Evolutionary conservation across 1,140 invertebrate genomes (phyloP), one percentile per base, ranked within the genome.

Genomic region (Caenorhabditis inopinata): DNA sequence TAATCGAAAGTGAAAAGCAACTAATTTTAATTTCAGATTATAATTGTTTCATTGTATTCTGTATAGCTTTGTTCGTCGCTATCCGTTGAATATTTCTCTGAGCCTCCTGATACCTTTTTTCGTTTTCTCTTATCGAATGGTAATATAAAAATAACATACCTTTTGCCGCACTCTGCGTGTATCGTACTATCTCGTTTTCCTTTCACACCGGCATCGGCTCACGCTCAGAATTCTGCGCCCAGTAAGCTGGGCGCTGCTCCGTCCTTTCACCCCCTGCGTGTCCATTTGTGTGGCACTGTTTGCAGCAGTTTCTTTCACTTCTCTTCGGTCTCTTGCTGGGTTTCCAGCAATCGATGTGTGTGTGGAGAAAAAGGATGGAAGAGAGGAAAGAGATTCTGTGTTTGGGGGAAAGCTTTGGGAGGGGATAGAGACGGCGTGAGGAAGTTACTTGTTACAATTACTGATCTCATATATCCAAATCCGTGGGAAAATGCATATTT

Each of bases 401-500:
- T 49, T 38, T 49, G 48, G n/a, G n/a, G n/a, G 47, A 49, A 76
- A 76, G 21, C 25, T 38, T 51, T 76, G 75, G 88, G 98, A 97
- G 87, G 94, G 95, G 7, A 92, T 87, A 0, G 95, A 5, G 0
- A 94, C 91, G 91, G 96, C 94, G 82, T 96, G 85, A 9, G 92
- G 88, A 38, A 93, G 84, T 88, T 97, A 98, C 88, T 94, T 53
- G 23, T 51, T 78, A 51, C 47, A 35, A 45, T 23, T 25, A 78
- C 42, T 45, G 58, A 32, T 12, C 58, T 32, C 29, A n/a, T 42
- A 42, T 42, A 14, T 68, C n/a, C n/a, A n/a, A n/a, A n/a, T n/a
- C n/a, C n/a, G n/a, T n/a, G n/a, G n/a, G n/a, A n/a, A n/a, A n/a
- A n/a, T n/a, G n/a, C n/a, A n/a, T n/a, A n/a, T 38, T 29, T 68